phyloP scores from a whole-genome alignment of 2,888 invertebrate genomes.

The Sesia bembeciformis region DNA sequence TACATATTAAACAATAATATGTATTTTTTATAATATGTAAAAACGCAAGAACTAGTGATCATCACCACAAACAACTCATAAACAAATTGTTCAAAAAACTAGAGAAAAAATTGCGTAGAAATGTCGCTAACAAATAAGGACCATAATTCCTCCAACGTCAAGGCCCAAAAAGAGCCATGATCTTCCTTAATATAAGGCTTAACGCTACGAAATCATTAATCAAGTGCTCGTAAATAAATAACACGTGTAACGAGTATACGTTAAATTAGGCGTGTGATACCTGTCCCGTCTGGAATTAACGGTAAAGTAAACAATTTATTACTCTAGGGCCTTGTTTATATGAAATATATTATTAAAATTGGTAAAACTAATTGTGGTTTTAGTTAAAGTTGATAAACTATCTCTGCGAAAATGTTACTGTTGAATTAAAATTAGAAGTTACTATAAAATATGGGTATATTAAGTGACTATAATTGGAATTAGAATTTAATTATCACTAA shows the following conservation, averaged over 20 bases:
- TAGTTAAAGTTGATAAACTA: no score
- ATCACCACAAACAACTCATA: no score
- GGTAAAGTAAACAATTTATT: neutral
- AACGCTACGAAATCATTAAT: neutral
- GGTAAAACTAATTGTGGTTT: neutral
- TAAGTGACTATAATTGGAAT: no score
- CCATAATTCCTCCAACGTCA: neutral
- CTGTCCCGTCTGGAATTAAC: neutral
- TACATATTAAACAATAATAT: no score
- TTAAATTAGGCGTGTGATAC: neutral
- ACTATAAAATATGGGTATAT: no score
- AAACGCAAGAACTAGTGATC: no score
- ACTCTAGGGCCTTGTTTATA: neutral
- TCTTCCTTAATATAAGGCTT: neutral
- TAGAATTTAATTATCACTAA: no score
- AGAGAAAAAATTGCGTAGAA: conserved; percentile 5
- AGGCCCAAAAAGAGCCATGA: neutral
- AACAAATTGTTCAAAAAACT: neutral
- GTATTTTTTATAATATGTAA: no score
- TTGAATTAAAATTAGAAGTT: no score
- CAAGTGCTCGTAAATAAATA: neutral
- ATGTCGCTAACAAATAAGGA: no score
- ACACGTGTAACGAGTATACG: neutral
- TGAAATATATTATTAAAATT: neutral
- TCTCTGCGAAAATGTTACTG: no score